Percentiles rank a stretch among this genome's conserved stretches.
phyloP scores from a whole-genome alignment of 2,888 invertebrate species.

The Ctenicera cuprea region DNA sequence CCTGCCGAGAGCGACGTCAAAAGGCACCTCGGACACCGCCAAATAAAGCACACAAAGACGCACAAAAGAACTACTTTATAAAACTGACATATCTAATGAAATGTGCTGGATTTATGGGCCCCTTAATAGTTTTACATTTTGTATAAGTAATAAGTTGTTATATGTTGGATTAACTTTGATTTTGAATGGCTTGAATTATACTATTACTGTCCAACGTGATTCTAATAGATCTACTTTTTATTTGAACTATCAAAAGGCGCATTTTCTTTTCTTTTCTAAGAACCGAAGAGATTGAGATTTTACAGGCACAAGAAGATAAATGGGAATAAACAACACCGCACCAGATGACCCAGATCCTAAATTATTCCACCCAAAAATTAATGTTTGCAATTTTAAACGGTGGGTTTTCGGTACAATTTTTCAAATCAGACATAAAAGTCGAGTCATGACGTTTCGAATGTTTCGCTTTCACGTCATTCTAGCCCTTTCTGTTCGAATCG shows the following conservation, averaged over 20 bases:
- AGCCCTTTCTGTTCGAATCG: neutral
- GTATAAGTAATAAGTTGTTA: conserved; percentile 48
- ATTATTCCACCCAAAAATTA: conserved; percentile 36
- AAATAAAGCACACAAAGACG: conserved; percentile 56
- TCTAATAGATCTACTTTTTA: conserved; percentile 3
- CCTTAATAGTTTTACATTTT: conserved; percentile 55
- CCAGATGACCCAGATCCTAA: conserved; percentile 32
- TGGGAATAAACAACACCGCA: neutral
- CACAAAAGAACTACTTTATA: conserved; percentile 68
- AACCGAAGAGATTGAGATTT: conserved; percentile 1
- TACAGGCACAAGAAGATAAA: neutral
- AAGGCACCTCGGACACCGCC: conserved; percentile 37
- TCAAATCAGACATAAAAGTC: conserved; percentile 35
- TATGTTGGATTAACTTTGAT: conserved; percentile 23
- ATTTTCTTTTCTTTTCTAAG: neutral
- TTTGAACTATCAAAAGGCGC: neutral
- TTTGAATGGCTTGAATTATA: conserved; percentile 8
- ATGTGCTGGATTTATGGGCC: conserved; percentile 67
- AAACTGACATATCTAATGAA: conserved; percentile 68
- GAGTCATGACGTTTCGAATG: neutral
- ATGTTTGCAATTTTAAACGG: conserved; percentile 48
- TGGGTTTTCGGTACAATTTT: conserved; percentile 38
- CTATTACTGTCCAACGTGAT: conserved; percentile 1
- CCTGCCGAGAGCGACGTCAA: conserved; percentile 30
- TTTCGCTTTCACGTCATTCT: neutral